Evolutionary conservation across 2,113 vertebrate genomes (phyloP).

Genomic region (Protobothrops flavoviridis): DNA sequence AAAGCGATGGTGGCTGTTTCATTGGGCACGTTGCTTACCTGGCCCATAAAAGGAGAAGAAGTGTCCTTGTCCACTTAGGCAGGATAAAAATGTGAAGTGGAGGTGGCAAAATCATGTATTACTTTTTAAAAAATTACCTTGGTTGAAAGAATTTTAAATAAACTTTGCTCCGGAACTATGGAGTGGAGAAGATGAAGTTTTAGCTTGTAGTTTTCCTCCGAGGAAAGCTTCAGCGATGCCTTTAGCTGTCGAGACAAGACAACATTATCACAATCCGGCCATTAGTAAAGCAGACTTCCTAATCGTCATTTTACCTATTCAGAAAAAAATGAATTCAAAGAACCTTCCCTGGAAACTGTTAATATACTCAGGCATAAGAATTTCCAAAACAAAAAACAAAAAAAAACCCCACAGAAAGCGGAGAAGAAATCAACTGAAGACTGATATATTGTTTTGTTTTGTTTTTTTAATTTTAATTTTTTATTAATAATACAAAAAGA

Average conservation of each 20-base stretch:
- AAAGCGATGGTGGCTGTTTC: not conserved
- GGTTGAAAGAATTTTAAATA: slow-evolving; percentile 89
- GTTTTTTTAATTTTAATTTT: too few relatives aligned
- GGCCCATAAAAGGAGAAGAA: not conserved
- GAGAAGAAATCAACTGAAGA: slow-evolving; percentile 31
- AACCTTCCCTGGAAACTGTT: slow-evolving; percentile 33
- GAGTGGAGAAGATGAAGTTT: slow-evolving; percentile 82
- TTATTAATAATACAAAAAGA: not conserved
- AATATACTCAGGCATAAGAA: slow-evolving; percentile 18
- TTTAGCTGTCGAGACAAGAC: slow-evolving; percentile 75
- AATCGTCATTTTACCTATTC: slow-evolving; percentile 21
- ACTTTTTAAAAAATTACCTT: slow-evolving; percentile 76
- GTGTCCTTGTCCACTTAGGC: not conserved
- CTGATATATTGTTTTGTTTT: not conserved
- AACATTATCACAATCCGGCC: slow-evolving; percentile 32
- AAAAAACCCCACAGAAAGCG: not conserved
- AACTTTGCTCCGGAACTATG: slow-evolving; percentile 86
- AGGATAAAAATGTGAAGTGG: not conserved
- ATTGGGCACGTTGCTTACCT: not conserved
- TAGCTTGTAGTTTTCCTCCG: slow-evolving; percentile 82
- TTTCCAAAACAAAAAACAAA: slow-evolving; percentile 7
- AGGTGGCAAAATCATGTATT: slow-evolving; percentile 4
- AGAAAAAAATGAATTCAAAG: slow-evolving; percentile 32
- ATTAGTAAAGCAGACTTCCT: slow-evolving; percentile 14
- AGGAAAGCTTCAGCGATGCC: slow-evolving; percentile 78